phyloP scores from a whole-genome alignment of 2,797 vertebrate species.

The Glossophaga mutica region DNA sequence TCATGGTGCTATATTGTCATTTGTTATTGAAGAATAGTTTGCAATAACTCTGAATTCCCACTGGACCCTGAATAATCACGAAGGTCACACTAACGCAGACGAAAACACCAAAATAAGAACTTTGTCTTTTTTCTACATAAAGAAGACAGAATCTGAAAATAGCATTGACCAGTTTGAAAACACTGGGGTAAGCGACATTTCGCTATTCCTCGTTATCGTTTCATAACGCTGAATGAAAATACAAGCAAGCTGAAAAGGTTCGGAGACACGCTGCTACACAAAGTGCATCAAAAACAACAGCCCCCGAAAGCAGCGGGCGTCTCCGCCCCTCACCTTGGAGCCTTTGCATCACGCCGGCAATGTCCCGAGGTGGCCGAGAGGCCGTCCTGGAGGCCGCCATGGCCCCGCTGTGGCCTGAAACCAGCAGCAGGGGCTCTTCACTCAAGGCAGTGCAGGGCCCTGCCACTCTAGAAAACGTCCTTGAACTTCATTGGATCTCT shows the following conservation, averaged over 20 bases:
- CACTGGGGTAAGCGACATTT: neutral
- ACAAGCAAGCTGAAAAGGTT: neutral
- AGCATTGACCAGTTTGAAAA: neutral
- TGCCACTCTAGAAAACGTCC: constrained; percentile 69
- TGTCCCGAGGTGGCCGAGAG: constrained; percentile 87
- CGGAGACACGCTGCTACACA: neutral
- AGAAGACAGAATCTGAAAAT: neutral
- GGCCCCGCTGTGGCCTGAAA: constrained; percentile 67
- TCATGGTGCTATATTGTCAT: rapidly evolving
- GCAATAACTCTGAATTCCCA: neutral
- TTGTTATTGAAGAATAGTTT: neutral
- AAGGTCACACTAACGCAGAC: neutral
- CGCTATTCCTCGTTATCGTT: neutral
- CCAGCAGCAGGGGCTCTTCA: constrained; percentile 53
- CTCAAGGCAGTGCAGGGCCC: constrained; percentile 48
- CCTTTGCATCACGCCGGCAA: constrained; percentile 95
- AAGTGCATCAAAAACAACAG: neutral
- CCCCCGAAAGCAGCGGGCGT: rapidly evolving
- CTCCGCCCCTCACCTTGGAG: constrained; percentile 90
- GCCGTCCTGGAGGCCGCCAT: constrained; percentile 90
- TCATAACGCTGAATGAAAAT: neutral
- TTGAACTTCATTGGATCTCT: constrained; percentile 66
- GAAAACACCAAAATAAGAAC: neutral
- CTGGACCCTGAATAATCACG: neutral
- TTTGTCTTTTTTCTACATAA: neutral